phyloP scores from a whole-genome alignment of 2,113 vertebrate genomes.

The Pyxicephalus adspersus region DNA sequence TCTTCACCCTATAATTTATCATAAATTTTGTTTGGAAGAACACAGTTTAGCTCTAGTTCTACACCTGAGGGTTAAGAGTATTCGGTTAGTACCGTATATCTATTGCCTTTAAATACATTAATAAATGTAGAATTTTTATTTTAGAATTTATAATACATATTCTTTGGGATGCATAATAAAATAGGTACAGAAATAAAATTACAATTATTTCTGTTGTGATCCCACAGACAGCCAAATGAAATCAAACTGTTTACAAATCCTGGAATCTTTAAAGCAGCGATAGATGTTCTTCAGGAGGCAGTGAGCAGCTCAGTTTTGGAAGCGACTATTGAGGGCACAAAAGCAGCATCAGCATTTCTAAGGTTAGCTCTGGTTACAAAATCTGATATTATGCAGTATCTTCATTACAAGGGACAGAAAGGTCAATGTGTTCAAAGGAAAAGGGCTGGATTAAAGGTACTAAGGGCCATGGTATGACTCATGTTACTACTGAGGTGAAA shows the following conservation, averaged over 20 bases:
- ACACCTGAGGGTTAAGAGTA: too few species aligned
- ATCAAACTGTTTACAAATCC: constrained; percentile 83
- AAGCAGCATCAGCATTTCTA: constrained; percentile 78
- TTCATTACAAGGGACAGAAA: too few species aligned
- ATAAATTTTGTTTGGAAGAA: too few species aligned
- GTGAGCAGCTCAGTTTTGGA: constrained; percentile 79
- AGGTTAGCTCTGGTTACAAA: constrained; percentile 67
- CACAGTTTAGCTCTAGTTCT: too few species aligned
- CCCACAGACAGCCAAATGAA: constrained; percentile 81
- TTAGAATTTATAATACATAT: neutral
- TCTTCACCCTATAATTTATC: too few species aligned
- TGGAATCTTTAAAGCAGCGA: constrained; percentile 74
- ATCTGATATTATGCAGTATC: neutral
- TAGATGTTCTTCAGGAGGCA: constrained; percentile 74
- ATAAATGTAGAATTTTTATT: neutral
- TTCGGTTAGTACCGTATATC: too few species aligned
- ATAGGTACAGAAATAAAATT: neutral
- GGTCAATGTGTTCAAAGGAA: too few species aligned
- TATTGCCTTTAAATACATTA: too few species aligned
- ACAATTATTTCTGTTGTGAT: constrained; percentile 44
- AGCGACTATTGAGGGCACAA: constrained; percentile 79
- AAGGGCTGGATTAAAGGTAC: too few species aligned
- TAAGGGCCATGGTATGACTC: too few species aligned
- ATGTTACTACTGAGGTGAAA: too few species aligned
- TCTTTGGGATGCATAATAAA: neutral